phyloP scores from a whole-genome alignment of 2,888 invertebrate genomes.

The Thecocarcelia acutangulata region DNA sequence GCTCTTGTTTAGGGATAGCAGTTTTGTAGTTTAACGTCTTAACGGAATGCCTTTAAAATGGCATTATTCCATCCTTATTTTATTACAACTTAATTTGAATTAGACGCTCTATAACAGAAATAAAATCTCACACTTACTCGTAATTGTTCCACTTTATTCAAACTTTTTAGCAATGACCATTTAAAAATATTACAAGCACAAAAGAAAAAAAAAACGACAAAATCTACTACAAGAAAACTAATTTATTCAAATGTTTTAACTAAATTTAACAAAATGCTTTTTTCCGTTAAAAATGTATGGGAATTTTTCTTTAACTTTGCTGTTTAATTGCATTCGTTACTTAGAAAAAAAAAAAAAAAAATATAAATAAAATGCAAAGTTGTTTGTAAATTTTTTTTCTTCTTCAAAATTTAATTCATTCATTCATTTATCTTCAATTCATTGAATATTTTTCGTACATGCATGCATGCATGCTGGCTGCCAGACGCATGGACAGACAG shows the following conservation, averaged over 20 bases:
- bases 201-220: not conserved
- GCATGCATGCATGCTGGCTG: not conserved
- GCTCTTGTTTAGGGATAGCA: no score
- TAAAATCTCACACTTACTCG: not conserved
- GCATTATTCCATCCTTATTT: no score
- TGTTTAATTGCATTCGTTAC: conserved; percentile 21
- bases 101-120: not conserved
- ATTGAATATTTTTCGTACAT: conserved; percentile 50
- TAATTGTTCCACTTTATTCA: not conserved
- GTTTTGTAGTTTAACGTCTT: no score
- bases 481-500: not conserved
- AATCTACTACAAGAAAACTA: conserved; percentile 11
- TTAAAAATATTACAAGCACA: not conserved
- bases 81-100: no score
- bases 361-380: conserved; percentile 1
- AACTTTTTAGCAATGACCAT: not conserved
- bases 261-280: conserved; percentile 49
- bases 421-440: conserved; percentile 59
- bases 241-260: conserved; percentile 49
- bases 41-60: no score
- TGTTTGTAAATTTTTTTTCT: conserved; percentile 14
- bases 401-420: conserved; percentile 51
- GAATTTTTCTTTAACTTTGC: conserved; percentile 47
- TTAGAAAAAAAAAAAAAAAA: not conserved
- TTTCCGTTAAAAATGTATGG: conserved; percentile 52